These are phyloP conservation scores for Lasiommata megera DNA, from an alignment of 2,888 invertebrate genomes.

Conservation along the genomic window DNA sequence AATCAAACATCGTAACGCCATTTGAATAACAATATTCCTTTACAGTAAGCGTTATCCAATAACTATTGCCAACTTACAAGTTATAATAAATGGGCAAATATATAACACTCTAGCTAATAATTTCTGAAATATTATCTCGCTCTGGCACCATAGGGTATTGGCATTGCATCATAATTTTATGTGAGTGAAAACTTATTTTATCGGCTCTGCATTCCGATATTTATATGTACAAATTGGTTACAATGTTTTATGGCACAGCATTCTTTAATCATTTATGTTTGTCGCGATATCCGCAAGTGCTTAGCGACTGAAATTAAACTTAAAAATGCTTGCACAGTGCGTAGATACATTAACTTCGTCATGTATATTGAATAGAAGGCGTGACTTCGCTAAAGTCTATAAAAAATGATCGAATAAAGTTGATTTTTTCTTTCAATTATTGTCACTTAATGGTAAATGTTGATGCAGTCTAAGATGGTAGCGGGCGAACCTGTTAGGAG, in stretches of 20 bases:
- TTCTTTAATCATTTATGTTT: background rate
- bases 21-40: slow-evolving; percentile 25
- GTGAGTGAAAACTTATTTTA: slow-evolving; percentile 21
- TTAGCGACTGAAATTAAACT: background rate
- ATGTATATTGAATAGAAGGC: too few relatives aligned
- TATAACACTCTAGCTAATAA: slow-evolving; percentile 24
- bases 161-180: slow-evolving; percentile 23
- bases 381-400: too few relatives aligned
- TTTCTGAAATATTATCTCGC: slow-evolving; percentile 27
- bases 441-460: too few relatives aligned
- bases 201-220: slow-evolving; percentile 18
- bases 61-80: slow-evolving; percentile 26
- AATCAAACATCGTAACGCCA: slow-evolving; percentile 14
- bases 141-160: slow-evolving; percentile 20
- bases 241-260: slow-evolving; percentile 9
- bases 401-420: too few relatives aligned
- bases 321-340: too few relatives aligned
- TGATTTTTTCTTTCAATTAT: too few relatives aligned
- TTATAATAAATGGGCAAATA: slow-evolving; percentile 22
- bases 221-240: slow-evolving; percentile 16
- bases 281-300: too few relatives aligned
- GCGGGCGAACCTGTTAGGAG: too few relatives aligned
- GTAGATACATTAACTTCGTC: too few relatives aligned
- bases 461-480: too few relatives aligned
- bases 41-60: slow-evolving; percentile 23